phyloP scores from a whole-genome alignment of 2,888 invertebrate species.

The Perizoma affinitatum region DNA sequence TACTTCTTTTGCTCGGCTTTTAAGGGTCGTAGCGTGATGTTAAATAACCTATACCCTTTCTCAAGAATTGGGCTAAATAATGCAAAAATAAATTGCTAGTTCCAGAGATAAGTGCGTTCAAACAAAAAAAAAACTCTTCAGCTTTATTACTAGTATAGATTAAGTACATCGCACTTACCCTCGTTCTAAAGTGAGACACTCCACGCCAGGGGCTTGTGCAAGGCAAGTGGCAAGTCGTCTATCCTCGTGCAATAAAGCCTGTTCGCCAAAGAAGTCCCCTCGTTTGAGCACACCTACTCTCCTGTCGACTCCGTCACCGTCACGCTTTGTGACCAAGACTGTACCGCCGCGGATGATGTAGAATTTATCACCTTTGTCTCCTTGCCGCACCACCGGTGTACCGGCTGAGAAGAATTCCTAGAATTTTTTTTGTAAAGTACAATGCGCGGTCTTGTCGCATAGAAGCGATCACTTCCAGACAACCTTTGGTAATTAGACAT shows the following conservation, averaged over 20 bases:
- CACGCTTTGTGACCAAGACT: slow-evolving; percentile 88
- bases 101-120: background rate
- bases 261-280: slow-evolving; percentile 95
- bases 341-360: slow-evolving; percentile 94
- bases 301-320: slow-evolving; percentile 84
- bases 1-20: too few relatives aligned
- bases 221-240: slow-evolving; percentile 95
- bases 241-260: slow-evolving; percentile 93
- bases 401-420: slow-evolving; percentile 92
- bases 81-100: too few relatives aligned
- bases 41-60: too few relatives aligned
- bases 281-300: slow-evolving; percentile 88
- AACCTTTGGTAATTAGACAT: too few relatives aligned
- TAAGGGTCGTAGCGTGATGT: too few relatives aligned
- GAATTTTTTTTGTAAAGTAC: too few relatives aligned
- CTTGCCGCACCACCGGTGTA: slow-evolving; percentile 92
- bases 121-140: background rate
- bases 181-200: slow-evolving; percentile 94
- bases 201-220: slow-evolving; percentile 91
- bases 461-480: too few relatives aligned
- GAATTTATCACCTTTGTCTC: slow-evolving; percentile 94
- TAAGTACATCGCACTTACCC: slow-evolving; percentile 77
- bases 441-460: too few relatives aligned
- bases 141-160: background rate
- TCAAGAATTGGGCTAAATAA: too few relatives aligned